Evolutionary conservation across 2,888 invertebrate species (phyloP), one percentile per base, ranked within the genome.

Genomic region (Sphaerophoria rueppellii): DNA sequence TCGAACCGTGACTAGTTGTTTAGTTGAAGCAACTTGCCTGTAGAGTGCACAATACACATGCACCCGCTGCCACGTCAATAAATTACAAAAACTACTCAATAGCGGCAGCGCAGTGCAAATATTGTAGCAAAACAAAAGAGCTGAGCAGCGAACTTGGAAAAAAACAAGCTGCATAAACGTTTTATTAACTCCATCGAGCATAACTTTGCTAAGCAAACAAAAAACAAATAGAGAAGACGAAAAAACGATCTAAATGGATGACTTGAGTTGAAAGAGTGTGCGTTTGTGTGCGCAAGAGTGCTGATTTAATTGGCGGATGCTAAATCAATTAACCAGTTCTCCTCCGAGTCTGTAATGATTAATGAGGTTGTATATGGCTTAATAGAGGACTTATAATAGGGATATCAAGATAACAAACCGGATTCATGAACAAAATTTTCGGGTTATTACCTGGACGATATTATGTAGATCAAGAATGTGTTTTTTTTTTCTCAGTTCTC

Each of bases 1-100:
- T 86, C 86, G 82, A 86, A 86, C 82, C 86, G 86, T 82, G 86
- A 86, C 86, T 86, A 67, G 86, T 74, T 86, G 74, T 76, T 78
- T 50, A 70, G 70, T 71, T 73, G 75, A 73, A 46, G 63, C 63
- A 67, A 72, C 46, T 80, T 71, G 75, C 72, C 70, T 65, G 65
- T 77, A 85, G 74, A 55, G 14, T 12, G 9, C 43, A 43, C 54
- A 67, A 65, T 70, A 82, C 78, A 75, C 52, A 60, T 32, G 37
- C 55, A 71, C 46, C 48, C 11, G 52, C 43, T 9, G 43, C 11
- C 43, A 9, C 9, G 9, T 40, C 40, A 9, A 2, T 12, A 43
- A 9, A 43, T 0, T 11, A 5, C 9, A 43, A 7, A 4, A 50
- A 5, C 11, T 14, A 50, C 16, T 4, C 35, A 34, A 71, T 57